Conservation (phyloP, 2,113 vertebrate species). For the Emydura subglobosa region DNA sequence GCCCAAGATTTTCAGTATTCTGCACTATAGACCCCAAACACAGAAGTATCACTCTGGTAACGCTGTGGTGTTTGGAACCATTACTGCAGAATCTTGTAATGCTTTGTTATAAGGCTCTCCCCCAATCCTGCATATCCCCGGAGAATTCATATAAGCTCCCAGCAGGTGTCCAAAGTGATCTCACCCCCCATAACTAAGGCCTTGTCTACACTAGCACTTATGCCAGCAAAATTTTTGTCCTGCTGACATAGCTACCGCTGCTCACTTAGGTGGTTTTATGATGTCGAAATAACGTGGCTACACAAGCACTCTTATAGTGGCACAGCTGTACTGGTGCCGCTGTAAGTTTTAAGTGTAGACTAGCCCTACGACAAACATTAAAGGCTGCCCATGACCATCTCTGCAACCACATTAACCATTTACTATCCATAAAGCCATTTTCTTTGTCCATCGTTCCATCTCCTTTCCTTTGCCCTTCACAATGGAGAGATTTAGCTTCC, state of each 20-base stretch:
- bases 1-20: not conserved
- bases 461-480: slow-evolving; percentile 49
- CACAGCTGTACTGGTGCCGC: too few species aligned
- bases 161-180: not conserved
- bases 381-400: not conserved
- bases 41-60: not conserved
- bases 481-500: slow-evolving; percentile 58
- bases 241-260: too few species aligned
- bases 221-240: too few species aligned
- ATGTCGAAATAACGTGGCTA: too few species aligned
- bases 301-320: too few species aligned
- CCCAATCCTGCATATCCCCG: not conserved
- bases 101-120: not conserved
- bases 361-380: not conserved
- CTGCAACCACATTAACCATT: not conserved
- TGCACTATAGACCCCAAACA: not conserved
- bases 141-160: not conserved
- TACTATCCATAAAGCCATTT: not conserved
- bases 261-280: too few species aligned
- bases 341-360: too few species aligned
- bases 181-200: fast-evolving
- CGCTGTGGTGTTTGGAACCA: not conserved
- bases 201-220: too few species aligned
- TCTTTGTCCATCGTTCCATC: not conserved
- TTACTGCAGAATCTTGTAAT: not conserved